Evolutionary conservation across 2,797 vertebrate genomes (phyloP).

Genomic region (Cossypha dichroa): DNA sequence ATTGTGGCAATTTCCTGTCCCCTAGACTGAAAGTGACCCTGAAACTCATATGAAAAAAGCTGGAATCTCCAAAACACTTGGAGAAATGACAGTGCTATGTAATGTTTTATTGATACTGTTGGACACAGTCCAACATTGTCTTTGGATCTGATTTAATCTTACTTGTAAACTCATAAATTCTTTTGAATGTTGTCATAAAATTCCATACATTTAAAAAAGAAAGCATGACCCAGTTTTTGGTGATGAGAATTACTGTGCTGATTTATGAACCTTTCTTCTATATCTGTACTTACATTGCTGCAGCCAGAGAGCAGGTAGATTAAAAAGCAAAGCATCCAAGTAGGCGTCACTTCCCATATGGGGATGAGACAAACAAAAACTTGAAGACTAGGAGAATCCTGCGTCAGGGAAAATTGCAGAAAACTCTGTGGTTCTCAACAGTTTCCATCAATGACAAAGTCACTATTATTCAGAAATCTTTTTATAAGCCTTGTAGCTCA

Average conservation of each 20-base stretch:
- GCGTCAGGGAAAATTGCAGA: background rate
- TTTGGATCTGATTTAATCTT: slow-evolving; percentile 28
- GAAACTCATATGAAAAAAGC: background rate
- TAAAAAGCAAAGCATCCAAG: background rate
- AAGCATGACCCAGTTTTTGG: background rate
- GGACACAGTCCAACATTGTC: background rate
- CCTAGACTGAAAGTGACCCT: background rate
- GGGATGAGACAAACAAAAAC: background rate
- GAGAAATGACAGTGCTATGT: background rate
- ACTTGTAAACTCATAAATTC: slow-evolving; percentile 29
- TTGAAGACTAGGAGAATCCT: background rate
- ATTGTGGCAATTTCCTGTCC: background rate
- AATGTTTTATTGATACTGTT: background rate
- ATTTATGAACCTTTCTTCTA: background rate
- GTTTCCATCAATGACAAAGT: background rate
- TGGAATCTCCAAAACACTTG: background rate
- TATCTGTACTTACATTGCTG: background rate
- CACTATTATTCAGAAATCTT: background rate
- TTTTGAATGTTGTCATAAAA: background rate
- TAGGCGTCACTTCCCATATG: background rate
- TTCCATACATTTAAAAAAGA: slow-evolving; percentile 2
- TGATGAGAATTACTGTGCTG: background rate
- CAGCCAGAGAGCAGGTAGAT: background rate
- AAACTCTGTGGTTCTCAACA: background rate
- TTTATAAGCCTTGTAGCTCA: background rate